Percentiles rank a stretch among this genome's conserved stretches.
These are phyloP conservation scores for Cremastinae sp. DNA, from an alignment of 2,888 invertebrate genomes.

Conservation along the genomic window DNA sequence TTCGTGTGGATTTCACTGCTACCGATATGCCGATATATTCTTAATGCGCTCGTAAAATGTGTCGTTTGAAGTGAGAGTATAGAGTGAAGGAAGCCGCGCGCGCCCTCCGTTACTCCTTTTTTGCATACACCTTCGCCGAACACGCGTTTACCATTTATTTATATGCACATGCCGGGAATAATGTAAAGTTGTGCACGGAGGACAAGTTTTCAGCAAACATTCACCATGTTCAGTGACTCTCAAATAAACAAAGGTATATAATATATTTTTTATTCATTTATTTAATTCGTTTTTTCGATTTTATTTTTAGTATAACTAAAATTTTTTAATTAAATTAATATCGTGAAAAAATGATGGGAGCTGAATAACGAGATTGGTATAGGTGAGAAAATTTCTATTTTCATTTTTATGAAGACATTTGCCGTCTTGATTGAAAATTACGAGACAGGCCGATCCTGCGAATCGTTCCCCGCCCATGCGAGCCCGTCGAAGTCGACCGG, in stretches of 20 bases:
- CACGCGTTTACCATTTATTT: conserved; percentile 17
- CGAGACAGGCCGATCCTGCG: not conserved
- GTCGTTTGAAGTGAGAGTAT: conserved; percentile 25
- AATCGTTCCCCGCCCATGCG: conserved; percentile 32
- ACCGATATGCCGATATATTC: conserved; percentile 46
- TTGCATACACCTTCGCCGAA: not conserved
- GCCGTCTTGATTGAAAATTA: no score
- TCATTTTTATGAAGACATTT: no score
- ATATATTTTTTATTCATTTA: not conserved
- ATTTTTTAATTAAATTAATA: no score
- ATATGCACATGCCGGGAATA: conserved; percentile 5
- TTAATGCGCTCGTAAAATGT: conserved; percentile 58
- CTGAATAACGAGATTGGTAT: no score
- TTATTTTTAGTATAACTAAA: not conserved
- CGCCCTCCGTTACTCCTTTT: no score
- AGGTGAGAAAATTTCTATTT: no score
- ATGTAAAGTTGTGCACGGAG: conserved; percentile 20
- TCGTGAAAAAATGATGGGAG: no score
- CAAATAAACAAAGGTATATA: conserved; percentile 47
- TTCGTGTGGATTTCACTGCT: conserved; percentile 31
- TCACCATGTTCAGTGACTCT: conserved; percentile 48
- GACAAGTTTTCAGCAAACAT: conserved; percentile 28
- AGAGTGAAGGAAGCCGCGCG: conserved; percentile 35
- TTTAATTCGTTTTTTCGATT: not conserved
- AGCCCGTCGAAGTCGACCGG: conserved; percentile 49